A percentile compares a stretch with the other conserved stretches of the same genome.
These are phyloP conservation scores for Hyposoter dolosus DNA, from an alignment of 2,888 invertebrate species.

Conservation along the genomic window DNA sequence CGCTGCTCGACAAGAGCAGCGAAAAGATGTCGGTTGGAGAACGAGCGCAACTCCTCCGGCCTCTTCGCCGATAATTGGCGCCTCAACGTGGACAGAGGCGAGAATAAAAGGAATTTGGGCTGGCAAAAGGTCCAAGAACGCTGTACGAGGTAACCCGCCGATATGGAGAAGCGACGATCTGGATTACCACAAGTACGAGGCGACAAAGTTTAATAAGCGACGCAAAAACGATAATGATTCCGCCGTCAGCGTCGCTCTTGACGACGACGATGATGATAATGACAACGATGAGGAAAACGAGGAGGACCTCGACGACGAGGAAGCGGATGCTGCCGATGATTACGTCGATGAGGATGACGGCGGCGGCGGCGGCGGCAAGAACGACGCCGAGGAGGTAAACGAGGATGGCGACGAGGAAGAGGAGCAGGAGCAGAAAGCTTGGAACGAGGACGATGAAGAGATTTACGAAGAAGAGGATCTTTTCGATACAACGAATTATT, in stretches of 20 bases:
- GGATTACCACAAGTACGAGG: constrained; percentile 27
- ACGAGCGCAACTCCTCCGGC: too few species aligned
- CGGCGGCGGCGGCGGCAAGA: not conserved
- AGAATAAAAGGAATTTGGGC: constrained; percentile 31
- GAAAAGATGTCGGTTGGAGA: constrained; percentile 26
- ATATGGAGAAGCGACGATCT: constrained; percentile 43
- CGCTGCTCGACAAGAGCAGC: constrained; percentile 37
- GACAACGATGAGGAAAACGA: constrained; percentile 49
- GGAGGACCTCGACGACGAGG: not conserved
- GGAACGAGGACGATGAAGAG: constrained; percentile 67
- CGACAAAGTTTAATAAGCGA: constrained; percentile 28
- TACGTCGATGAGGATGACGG: not conserved
- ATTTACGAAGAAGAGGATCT: constrained; percentile 70
- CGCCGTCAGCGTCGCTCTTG: not conserved
- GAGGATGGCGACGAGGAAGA: not conserved
- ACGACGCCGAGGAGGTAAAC: not conserved
- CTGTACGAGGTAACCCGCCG: not conserved
- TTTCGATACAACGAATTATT: constrained; percentile 76
- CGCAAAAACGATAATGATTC: not conserved
- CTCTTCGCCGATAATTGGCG: too few species aligned
- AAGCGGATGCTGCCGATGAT: not conserved
- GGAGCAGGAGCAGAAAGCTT: constrained; percentile 64
- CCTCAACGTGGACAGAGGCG: too few species aligned
- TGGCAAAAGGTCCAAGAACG: constrained; percentile 40
- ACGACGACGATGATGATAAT: constrained; percentile 43